A percentile compares a stretch with the other conserved stretches of the same genome.
Conservation (phyloP, 2,888 invertebrate genomes). For the Cyaniris semiargus region DNA sequence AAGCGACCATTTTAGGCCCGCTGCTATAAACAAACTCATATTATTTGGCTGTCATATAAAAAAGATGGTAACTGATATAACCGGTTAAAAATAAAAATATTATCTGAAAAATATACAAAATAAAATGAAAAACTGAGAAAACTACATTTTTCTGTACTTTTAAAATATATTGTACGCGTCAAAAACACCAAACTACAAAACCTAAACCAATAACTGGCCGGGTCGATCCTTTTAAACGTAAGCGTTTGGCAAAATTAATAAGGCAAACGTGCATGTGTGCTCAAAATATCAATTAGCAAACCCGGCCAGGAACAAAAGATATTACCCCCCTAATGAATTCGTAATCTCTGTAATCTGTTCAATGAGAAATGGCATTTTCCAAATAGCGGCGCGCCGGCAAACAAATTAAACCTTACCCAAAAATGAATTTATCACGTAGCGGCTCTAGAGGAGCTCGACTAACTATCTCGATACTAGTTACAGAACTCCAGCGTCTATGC, state of each 20-base stretch:
- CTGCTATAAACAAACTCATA: no score
- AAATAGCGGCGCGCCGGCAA: slow-evolving; percentile 64
- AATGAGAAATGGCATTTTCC: slow-evolving; percentile 77
- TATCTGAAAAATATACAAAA: no score
- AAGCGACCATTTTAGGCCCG: no score
- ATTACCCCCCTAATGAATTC: slow-evolving; percentile 76
- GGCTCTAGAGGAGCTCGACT: slow-evolving; percentile 47
- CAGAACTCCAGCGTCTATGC: not conserved
- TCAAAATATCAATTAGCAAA: slow-evolving; percentile 73
- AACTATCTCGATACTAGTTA: slow-evolving; percentile 56
- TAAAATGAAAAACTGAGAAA: no score
- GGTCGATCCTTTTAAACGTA: slow-evolving; percentile 18
- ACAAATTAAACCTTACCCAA: slow-evolving; percentile 78
- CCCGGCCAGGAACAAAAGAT: slow-evolving; percentile 65
- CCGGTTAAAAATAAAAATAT: no score
- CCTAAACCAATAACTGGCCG: not conserved
- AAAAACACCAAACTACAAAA: slow-evolving; percentile 22
- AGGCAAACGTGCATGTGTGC: slow-evolving; percentile 55
- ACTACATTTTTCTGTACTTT: no score
- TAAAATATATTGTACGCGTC: no score
- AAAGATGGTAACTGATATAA: no score
- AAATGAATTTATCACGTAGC: slow-evolving; percentile 78
- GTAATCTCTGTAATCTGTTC: slow-evolving; percentile 79
- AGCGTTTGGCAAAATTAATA: slow-evolving; percentile 11
- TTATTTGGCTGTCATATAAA: no score